Evolutionary conservation across 2,113 vertebrate species (phyloP), one percentile per base, ranked within the genome.

Genomic region (Seriola rivoliana): DNA sequence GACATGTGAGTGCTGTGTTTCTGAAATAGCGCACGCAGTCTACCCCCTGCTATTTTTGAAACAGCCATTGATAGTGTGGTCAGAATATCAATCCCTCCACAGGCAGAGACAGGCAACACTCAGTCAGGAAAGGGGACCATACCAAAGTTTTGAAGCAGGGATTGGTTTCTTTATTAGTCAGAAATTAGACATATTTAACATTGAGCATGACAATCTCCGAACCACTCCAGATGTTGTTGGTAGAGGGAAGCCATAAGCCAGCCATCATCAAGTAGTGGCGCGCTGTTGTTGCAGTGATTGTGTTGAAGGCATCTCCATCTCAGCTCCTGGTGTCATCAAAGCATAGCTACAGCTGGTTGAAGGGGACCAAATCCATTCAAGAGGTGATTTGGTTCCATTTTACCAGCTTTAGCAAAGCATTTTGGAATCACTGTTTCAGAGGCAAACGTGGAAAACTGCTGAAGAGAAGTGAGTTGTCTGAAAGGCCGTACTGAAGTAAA

Each of bases 401-500:
- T 99, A 99, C 98, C 98, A 99, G 98, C 98, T 99, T 97, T 97
- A 99, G 98, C 98, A 99, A 98, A 99, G 97, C 98, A 99, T 99
- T 99, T 83, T 96, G 93, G 92, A 79, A 78, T 90, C 84, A 58
- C 76, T 65, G 82, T 78, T 81, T 78, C 75, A 72, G 73, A 70
- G 82, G 9, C 48, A 48, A 70, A 71, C 36, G 3, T 14, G 32
- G 25, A 12, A 29, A 73, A 57, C 63, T 60, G 71, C 62, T 73
- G 72, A 75, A 66, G 58, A 42, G 58, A 73, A 57, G 13, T 42
- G 54, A 54, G n/a, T 12, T 34, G 17, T 48, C 62, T 65, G n/a
- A 23, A 9, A 59, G 19, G 17, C 38, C 48, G 29, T 19, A n/a
- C 69, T 50, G 38, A 57, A 48, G 13, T 8, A 11, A 46, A 38